Evolutionary conservation across 2,888 invertebrate genomes (phyloP), one percentile per base, ranked within the genome.

Genomic region (Archips crataeganus): DNA sequence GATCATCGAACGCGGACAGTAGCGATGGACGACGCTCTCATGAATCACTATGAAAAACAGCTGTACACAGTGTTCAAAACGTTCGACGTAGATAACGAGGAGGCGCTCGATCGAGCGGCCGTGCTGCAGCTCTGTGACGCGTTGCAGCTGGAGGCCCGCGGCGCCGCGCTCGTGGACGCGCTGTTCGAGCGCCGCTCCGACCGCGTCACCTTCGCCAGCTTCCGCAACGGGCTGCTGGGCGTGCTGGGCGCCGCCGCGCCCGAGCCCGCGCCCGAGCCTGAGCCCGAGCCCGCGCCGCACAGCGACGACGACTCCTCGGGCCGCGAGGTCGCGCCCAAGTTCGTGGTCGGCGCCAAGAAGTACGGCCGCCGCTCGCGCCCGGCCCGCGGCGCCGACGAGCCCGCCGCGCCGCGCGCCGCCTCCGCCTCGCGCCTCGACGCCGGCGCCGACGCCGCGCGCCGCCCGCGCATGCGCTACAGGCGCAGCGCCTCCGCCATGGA

Each of bases 21-120:
- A 83, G 80, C 79, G 77, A 93, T 94, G 93, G 93, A 90, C 79
- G 84, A 85, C 82, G 82, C 83, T 76, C 88, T 89, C 75, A 89
- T 96, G 88, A 97, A 97, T 93, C 97, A 96, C 61, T 97, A 98
- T 86, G 98, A 98, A 89, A 96, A 97, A 90, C 97, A 97, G 94
- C 95, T 98, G 83, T 96, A 97, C 82, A 96, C 96, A 81, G 97
- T 97, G 85, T 98, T 97, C 86, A 96, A 97, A 87, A 97, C 97
- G 85, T 97, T 97, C 91, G 96, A 97, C 90, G 94, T 95, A 78
- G 95, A 96, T 85, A 96, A 96, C 82, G 95, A 95, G 83, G 97
- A 97, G 79, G 95, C 96, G 82, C 89, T 98, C 78, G 96, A 97
- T 84, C 95, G 95, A 81, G 94, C 95, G 62, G 96, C 97, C 61